Conservation (phyloP, 2,797 vertebrate genomes). For the Pogoniulus pusillus region DNA sequence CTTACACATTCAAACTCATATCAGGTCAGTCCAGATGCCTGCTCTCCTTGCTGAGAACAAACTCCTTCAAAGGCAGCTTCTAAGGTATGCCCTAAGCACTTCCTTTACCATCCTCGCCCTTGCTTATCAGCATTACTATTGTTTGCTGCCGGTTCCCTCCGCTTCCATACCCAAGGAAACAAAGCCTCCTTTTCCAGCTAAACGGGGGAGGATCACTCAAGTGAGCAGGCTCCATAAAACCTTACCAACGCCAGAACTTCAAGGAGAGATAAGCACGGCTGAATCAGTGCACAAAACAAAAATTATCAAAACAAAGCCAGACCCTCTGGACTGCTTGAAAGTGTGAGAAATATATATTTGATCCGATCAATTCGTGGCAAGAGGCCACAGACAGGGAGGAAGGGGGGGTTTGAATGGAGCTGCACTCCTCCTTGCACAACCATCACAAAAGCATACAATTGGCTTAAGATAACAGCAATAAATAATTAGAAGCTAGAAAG, state of each 20-base stretch:
- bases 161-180: background rate
- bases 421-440: too few species aligned
- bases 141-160: background rate
- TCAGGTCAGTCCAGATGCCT: background rate
- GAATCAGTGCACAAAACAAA: background rate
- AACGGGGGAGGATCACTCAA: background rate
- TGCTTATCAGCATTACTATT: background rate
- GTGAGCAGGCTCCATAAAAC: background rate
- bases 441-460: too few species aligned
- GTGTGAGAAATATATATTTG: too few species aligned
- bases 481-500: too few species aligned
- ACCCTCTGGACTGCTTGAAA: fast-evolving
- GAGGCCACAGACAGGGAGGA: too few species aligned
- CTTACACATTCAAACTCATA: fast-evolving
- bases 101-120: background rate
- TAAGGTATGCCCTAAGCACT: background rate
- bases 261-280: background rate
- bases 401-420: too few species aligned
- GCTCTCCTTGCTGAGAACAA: background rate
- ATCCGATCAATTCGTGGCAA: too few species aligned
- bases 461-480: too few species aligned
- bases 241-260: background rate
- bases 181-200: background rate
- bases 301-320: fast-evolving
- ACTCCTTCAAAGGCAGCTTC: background rate